phyloP scores from a whole-genome alignment of 2,888 invertebrate species.

The Lissonota sp. region DNA sequence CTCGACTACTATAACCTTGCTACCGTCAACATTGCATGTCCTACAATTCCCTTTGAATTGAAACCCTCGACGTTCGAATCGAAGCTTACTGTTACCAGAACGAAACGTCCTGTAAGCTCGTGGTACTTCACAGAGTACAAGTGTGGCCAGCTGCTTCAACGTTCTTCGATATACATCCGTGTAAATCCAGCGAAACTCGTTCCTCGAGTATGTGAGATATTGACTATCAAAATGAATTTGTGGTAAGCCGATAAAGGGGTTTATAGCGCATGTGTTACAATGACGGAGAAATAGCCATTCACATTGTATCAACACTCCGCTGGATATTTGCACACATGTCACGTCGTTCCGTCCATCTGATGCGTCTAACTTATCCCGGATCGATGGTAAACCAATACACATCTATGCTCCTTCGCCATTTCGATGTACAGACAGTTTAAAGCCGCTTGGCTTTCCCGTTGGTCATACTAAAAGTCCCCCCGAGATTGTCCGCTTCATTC shows the following conservation, averaged over 20 bases:
- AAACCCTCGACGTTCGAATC: conserved; percentile 46
- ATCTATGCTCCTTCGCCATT: not conserved
- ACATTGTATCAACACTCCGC: not conserved
- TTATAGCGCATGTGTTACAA: conserved; percentile 15
- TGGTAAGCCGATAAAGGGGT: conserved; percentile 15
- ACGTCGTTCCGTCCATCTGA: not conserved
- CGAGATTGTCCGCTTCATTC: not conserved
- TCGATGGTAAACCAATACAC: not conserved
- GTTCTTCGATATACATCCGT: not conserved
- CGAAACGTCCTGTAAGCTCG: conserved; percentile 3
- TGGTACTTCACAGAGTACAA: too few species aligned
- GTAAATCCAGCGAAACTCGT: conserved; percentile 24
- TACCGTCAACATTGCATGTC: conserved; percentile 34
- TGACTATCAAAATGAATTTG: conserved; percentile 26
- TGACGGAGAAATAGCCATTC: conserved; percentile 9
- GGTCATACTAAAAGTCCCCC: not conserved
- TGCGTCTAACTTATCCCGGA: not conserved
- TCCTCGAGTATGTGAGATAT: conserved; percentile 3
- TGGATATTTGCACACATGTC: not conserved
- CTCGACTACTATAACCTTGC: conserved; percentile 14
- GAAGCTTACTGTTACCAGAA: conserved; percentile 24
- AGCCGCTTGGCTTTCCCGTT: conserved; percentile 1
- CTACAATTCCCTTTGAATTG: conserved; percentile 1
- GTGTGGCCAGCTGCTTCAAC: not conserved
- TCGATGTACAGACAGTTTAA: not conserved